These are phyloP conservation scores for Oppia nitens DNA, from an alignment of 1,140 invertebrate genomes.

Conservation along the genomic window DNA sequence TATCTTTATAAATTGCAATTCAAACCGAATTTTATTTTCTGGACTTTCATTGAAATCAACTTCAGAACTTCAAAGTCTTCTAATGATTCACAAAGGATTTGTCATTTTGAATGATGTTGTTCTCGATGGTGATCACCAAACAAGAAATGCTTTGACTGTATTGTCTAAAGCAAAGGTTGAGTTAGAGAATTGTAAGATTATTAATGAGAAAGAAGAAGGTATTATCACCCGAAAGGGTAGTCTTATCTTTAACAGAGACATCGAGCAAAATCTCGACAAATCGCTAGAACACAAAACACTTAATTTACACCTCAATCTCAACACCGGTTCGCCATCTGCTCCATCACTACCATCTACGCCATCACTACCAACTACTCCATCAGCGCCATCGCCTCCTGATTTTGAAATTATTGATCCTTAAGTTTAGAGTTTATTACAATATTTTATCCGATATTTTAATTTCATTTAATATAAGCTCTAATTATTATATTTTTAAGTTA, in stretches of 20 bases:
- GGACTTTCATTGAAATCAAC: slow-evolving; percentile 15
- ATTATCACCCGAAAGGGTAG: not conserved
- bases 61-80: slow-evolving; percentile 5
- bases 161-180: slow-evolving; percentile 1
- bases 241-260: not conserved
- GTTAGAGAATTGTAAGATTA: slow-evolving; percentile 1
- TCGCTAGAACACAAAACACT: no score
- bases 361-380: no score
- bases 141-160: not conserved
- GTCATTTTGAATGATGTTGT: slow-evolving; percentile 11
- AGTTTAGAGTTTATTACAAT: no score
- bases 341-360: no score
- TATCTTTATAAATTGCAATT: slow-evolving; percentile 17
- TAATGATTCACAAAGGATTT: slow-evolving; percentile 18
- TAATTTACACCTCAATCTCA: no score
- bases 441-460: no score
- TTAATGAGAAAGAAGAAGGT: not conserved
- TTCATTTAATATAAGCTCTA: no score
- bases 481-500: no score
- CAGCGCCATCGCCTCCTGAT: no score
- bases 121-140: slow-evolving; percentile 4
- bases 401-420: no score
- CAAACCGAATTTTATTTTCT: slow-evolving; percentile 6
- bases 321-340: no score
- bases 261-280: no score